These are phyloP conservation scores for Beroe forskalii DNA, from an alignment of 37 sponge, comb jelly and placozoan genomes.

Conservation along the genomic window DNA sequence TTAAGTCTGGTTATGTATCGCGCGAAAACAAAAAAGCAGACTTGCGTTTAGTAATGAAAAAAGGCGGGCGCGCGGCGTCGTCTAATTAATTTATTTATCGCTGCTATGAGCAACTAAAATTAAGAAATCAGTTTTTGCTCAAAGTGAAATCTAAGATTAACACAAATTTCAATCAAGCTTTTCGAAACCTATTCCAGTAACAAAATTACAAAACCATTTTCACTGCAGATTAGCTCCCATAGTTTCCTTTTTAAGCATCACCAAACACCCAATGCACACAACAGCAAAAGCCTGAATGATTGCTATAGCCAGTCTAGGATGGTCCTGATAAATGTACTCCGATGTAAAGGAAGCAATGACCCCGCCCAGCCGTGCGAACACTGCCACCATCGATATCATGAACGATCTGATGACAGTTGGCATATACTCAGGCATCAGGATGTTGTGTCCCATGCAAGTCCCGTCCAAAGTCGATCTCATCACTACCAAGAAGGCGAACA, in stretches of 20 bases:
- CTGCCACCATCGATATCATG: not conserved
- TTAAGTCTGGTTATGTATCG: no score
- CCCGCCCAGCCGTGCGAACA: not conserved
- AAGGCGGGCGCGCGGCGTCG: no score
- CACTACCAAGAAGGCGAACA: not conserved
- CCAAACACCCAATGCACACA: not conserved
- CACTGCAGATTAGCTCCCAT: not conserved
- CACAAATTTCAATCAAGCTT: no score
- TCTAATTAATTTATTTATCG: no score
- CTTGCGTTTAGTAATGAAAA: no score
- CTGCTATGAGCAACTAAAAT: no score
- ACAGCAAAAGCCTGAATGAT: not conserved
- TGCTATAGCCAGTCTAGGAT: not conserved
- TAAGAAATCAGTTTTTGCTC: no score
- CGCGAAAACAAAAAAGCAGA: no score
- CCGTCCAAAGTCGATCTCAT: not conserved
- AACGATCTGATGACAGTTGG: slow-evolving; percentile 39
- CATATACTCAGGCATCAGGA: not conserved
- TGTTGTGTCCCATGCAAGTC: not conserved
- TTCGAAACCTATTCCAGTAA: no score
- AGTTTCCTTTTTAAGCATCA: not conserved
- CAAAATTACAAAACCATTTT: no score
- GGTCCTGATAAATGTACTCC: not conserved
- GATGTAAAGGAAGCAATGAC: not conserved
- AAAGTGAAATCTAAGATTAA: no score